phyloP scores from a whole-genome alignment of 2,888 invertebrate species.

The Euzophera pinguis region DNA sequence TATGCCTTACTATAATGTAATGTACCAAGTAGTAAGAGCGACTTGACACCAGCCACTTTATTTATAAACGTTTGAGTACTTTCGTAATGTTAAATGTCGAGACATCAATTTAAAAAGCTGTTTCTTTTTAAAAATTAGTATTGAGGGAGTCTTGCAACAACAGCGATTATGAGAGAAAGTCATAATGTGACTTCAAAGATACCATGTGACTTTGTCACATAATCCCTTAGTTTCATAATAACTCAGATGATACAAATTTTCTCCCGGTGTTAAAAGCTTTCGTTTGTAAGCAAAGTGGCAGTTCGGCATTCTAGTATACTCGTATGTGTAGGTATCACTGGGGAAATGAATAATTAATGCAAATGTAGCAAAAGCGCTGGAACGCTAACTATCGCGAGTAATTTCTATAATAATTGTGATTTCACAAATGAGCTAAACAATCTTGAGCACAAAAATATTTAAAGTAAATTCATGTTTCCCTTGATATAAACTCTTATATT shows the following conservation, averaged over 20 bases:
- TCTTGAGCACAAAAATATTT: slow-evolving; percentile 42
- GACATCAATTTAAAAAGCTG: background rate
- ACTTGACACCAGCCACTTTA: slow-evolving; percentile 23
- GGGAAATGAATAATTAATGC: slow-evolving; percentile 33
- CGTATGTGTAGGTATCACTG: slow-evolving; percentile 37
- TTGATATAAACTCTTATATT: slow-evolving; percentile 55
- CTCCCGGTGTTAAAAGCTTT: background rate
- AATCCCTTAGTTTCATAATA: no score
- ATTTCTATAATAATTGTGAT: slow-evolving; percentile 30
- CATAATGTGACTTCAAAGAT: no score
- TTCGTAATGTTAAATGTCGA: background rate
- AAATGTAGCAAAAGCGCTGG: slow-evolving; percentile 10
- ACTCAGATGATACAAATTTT: background rate
- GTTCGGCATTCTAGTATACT: slow-evolving; percentile 35
- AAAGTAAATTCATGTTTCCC: slow-evolving; percentile 37
- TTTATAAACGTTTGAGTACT: background rate
- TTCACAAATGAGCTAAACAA: slow-evolving; percentile 37
- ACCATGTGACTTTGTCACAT: no score
- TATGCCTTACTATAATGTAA: slow-evolving; percentile 69
- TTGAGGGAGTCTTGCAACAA: background rate
- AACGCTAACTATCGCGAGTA: slow-evolving; percentile 4
- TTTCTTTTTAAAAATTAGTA: background rate
- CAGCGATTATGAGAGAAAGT: no score
- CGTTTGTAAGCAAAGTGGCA: slow-evolving; percentile 1
- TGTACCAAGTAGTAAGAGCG: slow-evolving; percentile 46